Percentiles rank a stretch among this genome's conserved stretches.
These are phyloP conservation scores for Moxostoma hubbsi DNA, from an alignment of 2,797 vertebrate genomes.

Conservation along the genomic window DNA sequence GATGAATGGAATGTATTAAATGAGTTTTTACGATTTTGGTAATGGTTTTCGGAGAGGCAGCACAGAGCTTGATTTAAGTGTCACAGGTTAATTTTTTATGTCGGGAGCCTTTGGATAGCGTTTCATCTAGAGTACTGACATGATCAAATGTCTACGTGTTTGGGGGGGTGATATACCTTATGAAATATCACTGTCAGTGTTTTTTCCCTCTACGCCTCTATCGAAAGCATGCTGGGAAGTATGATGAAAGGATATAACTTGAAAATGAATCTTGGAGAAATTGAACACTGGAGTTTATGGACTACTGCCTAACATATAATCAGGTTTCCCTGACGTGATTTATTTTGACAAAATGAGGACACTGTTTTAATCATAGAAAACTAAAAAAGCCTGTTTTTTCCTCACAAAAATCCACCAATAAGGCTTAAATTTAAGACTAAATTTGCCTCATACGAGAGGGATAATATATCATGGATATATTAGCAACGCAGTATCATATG, in stretches of 20 bases:
- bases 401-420: constrained; percentile 13
- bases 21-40: constrained; percentile 22
- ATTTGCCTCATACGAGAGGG: not conserved
- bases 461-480: constrained; percentile 12
- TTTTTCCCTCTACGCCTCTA: not conserved
- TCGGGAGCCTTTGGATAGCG: constrained; percentile 1
- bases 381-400: not conserved
- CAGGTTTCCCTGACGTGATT: constrained; percentile 36
- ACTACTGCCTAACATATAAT: constrained; percentile 37
- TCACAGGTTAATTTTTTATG: constrained; percentile 25
- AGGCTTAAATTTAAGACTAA: constrained; percentile 25
- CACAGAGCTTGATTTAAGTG: constrained; percentile 40
- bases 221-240: constrained; percentile 22
- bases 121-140: constrained; percentile 40
- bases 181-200: constrained; percentile 26
- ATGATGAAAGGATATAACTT: constrained; percentile 37
- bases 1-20: constrained; percentile 32
- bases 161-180: not conserved
- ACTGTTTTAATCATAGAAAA: constrained; percentile 28
- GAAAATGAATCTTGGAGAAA: constrained; percentile 44
- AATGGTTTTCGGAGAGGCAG: constrained; percentile 24
- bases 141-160: constrained; percentile 24
- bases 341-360: constrained; percentile 44
- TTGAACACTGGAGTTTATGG: constrained; percentile 27
- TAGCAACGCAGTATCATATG: constrained; percentile 2